Conservation (phyloP, 2,888 invertebrate genomes). For the Lissonota sp. region DNA sequence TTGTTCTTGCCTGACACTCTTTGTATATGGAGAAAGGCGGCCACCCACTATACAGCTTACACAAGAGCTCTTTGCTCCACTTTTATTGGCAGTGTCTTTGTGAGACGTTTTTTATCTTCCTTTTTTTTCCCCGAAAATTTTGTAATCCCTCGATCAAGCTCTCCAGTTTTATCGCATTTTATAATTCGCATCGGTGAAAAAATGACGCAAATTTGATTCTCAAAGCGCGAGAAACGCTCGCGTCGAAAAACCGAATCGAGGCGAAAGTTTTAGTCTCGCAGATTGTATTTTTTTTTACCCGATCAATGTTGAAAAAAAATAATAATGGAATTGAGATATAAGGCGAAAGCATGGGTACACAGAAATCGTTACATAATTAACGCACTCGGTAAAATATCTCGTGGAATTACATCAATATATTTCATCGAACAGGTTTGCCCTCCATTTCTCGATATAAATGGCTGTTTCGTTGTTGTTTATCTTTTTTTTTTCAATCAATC, state of each 20-base stretch:
- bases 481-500: conserved; percentile 15
- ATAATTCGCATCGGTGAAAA: too few species aligned
- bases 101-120: conserved; percentile 68
- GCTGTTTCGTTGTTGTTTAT: conserved; percentile 13
- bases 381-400: conserved; percentile 12
- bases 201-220: too few species aligned
- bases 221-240: too few species aligned
- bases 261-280: too few species aligned
- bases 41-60: conserved; percentile 78
- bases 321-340: too few species aligned
- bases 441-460: conserved; percentile 19
- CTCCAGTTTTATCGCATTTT: too few species aligned
- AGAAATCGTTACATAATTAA: conserved; percentile 30
- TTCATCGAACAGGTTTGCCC: conserved; percentile 38
- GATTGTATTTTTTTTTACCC: too few species aligned
- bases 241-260: too few species aligned
- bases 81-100: conserved; percentile 70
- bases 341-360: not conserved
- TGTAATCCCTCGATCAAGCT: too few species aligned
- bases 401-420: not conserved
- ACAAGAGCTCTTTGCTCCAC: conserved; percentile 78
- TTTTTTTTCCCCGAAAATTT: conserved; percentile 6
- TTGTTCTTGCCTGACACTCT: conserved; percentile 17
- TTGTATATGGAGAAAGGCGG: conserved; percentile 77
- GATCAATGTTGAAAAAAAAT: too few species aligned